phyloP scores from a whole-genome alignment of 2,113 vertebrate species.

The Lynx canadensis region DNA sequence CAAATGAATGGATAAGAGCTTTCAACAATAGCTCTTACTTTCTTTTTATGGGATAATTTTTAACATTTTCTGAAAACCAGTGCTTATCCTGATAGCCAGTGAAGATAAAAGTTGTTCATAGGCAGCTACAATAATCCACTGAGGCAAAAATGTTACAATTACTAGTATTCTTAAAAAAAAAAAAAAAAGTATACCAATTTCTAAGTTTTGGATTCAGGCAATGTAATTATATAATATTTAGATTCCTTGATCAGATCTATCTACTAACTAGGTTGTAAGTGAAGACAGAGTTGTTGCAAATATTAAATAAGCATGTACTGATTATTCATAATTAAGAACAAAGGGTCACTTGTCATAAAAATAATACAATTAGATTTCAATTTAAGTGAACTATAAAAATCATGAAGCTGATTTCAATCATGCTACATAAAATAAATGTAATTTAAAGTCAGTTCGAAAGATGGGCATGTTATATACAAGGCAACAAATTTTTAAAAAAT shows the following conservation, averaged over 20 bases:
- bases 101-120: not conserved
- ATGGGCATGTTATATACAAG: not conserved
- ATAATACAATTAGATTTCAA: not conserved
- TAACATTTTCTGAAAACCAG: not conserved
- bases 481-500: not conserved
- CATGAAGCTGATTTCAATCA: not conserved
- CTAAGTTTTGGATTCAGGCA: not conserved
- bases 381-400: slow-evolving; percentile 8
- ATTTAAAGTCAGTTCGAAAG: not conserved
- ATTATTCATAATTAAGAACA: not conserved
- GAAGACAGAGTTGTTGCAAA: not conserved
- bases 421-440: not conserved
- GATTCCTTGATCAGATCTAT: not conserved
- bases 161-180: not conserved
- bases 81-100: not conserved
- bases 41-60: not conserved
- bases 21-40: not conserved
- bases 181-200: not conserved
- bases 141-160: not conserved
- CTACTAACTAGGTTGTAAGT: not conserved
- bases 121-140: not conserved
- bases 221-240: not conserved
- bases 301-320: not conserved
- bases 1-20: not conserved
- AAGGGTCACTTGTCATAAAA: not conserved